These are phyloP conservation scores for Eupithecia insigniata DNA, from an alignment of 2,888 invertebrate species.

Conservation along the genomic window DNA sequence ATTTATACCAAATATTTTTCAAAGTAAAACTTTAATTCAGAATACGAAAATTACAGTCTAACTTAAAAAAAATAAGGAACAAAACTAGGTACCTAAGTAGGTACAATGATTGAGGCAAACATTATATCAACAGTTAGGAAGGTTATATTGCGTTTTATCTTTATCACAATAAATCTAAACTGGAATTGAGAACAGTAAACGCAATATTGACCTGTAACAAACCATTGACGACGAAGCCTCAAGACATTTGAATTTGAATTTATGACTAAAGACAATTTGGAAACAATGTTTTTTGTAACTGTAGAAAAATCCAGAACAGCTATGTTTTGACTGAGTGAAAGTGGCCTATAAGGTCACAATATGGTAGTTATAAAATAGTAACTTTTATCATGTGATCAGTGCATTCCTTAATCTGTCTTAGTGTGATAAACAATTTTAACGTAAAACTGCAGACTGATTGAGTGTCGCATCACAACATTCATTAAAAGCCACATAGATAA, in stretches of 20 bases:
- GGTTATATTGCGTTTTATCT: neutral
- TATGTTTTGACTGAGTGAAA: neutral
- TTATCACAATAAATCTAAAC: neutral
- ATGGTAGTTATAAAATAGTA: neutral
- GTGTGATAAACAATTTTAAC: neutral
- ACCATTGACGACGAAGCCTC: neutral
- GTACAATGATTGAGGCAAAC: neutral
- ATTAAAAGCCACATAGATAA: neutral
- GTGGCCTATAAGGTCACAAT: neutral
- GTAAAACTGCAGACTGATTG: neutral
- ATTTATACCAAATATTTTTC: slow-evolving; percentile 13
- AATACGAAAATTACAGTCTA: slow-evolving; percentile 11
- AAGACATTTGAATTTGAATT: neutral
- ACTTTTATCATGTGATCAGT: neutral
- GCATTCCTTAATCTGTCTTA: neutral
- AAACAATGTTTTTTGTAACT: neutral
- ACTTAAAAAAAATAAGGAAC: slow-evolving; percentile 12
- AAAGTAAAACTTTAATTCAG: neutral
- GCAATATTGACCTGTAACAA: neutral
- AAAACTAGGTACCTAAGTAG: neutral
- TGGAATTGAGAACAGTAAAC: neutral
- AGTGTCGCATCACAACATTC: neutral
- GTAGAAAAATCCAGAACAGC: neutral
- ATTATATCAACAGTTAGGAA: neutral
- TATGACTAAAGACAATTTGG: neutral